phyloP scores from a whole-genome alignment of 2,888 invertebrate species.

The Hirtodrosophila confusa region DNA sequence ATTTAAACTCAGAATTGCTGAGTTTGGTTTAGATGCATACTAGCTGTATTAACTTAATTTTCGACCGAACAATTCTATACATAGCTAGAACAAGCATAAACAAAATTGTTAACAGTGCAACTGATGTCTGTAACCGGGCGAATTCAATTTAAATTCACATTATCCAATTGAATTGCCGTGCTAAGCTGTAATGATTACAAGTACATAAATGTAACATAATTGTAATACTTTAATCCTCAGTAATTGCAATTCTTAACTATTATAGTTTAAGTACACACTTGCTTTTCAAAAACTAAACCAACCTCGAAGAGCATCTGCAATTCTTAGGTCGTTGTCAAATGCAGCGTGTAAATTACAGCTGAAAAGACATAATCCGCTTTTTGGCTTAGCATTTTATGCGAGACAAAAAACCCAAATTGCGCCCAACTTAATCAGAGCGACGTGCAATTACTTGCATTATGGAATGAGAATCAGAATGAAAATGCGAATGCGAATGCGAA shows the following conservation, averaged over 20 bases:
- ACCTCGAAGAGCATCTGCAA: conserved; percentile 31
- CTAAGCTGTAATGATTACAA: too few relatives aligned
- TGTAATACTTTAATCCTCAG: conserved; percentile 14
- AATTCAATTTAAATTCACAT: too few relatives aligned
- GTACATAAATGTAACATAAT: conserved; percentile 7
- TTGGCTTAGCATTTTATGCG: conserved; percentile 65
- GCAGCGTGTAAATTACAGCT: conserved; percentile 66
- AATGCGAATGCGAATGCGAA: background rate
- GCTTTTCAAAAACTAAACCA: conserved; percentile 6
- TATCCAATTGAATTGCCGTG: too few relatives aligned
- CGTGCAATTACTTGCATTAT: conserved; percentile 79
- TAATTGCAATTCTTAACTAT: conserved; percentile 21
- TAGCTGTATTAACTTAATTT: too few relatives aligned
- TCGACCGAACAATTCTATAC: too few relatives aligned
- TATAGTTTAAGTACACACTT: conserved; percentile 5
- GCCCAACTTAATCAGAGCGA: conserved; percentile 71
- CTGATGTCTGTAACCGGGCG: too few relatives aligned
- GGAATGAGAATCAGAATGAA: conserved; percentile 20
- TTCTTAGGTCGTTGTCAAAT: conserved; percentile 60
- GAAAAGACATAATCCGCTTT: conserved; percentile 70
- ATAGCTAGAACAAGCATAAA: too few relatives aligned
- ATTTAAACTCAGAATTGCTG: too few relatives aligned
- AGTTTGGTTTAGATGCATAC: too few relatives aligned
- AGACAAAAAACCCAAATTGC: conserved; percentile 57
- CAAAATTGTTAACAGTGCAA: too few relatives aligned